Conservation (phyloP, 2,113 vertebrate species). For the Pelecanoides urinatrix region DNA sequence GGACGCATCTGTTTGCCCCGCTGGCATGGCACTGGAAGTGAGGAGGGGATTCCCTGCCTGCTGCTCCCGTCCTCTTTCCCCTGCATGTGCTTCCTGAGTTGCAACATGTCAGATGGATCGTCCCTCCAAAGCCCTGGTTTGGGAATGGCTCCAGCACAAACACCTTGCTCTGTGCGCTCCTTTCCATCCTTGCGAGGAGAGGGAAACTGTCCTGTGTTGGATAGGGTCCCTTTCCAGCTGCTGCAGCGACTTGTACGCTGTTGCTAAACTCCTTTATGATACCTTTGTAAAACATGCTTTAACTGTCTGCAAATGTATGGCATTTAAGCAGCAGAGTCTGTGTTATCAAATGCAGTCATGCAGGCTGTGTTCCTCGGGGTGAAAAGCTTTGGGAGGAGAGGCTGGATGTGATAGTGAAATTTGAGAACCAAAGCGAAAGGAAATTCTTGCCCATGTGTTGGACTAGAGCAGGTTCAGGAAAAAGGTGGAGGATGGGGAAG, state of each 20-base stretch:
- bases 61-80: neutral
- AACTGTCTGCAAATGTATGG: neutral
- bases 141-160: neutral
- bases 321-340: neutral
- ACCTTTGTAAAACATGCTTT: neutral
- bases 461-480: neutral
- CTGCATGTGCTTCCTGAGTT: neutral
- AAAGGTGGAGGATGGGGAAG: neutral
- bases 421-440: conserved; percentile 10
- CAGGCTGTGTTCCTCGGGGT: neutral
- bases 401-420: neutral
- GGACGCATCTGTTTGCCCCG: neutral
- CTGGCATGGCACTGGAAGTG: neutral
- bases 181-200: rapidly evolving
- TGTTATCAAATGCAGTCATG: neutral
- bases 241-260: rapidly evolving
- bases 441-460: neutral
- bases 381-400: neutral
- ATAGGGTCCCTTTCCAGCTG: neutral
- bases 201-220: rapidly evolving
- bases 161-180: neutral
- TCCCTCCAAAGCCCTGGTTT: neutral
- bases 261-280: neutral
- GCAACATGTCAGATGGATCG: rapidly evolving
- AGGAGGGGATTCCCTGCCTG: neutral